phyloP scores from a whole-genome alignment of 1,140 invertebrate species.

The Neodiprion pinetum region DNA sequence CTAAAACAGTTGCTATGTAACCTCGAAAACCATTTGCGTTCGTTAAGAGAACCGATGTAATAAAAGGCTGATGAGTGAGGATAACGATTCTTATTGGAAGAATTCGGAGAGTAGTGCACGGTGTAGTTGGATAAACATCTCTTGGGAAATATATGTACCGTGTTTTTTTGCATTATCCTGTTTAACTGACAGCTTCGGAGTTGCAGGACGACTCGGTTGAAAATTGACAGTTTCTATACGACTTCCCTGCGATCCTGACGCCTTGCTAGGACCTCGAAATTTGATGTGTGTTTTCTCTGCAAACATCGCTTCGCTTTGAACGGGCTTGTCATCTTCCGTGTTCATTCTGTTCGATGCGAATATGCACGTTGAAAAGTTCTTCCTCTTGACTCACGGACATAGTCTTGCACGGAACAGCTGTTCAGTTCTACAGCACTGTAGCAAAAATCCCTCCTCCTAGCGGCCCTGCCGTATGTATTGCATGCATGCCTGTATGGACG shows the following conservation, averaged over 20 bases:
- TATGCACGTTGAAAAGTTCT: conserved; percentile 12
- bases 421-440: conserved; percentile 8
- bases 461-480: neutral
- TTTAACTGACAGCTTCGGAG: neutral
- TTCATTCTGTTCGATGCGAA: conserved; percentile 27
- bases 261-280: conserved; percentile 32
- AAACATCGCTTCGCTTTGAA: conserved; percentile 24
- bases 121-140: neutral
- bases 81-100: too few relatives aligned
- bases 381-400: conserved; percentile 40
- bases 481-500: neutral
- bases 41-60: too few relatives aligned
- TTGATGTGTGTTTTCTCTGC: conserved; percentile 35
- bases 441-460: conserved; percentile 12
- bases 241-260: neutral
- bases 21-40: too few relatives aligned
- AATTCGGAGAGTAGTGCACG: too few relatives aligned
- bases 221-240: conserved; percentile 27
- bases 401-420: conserved; percentile 44
- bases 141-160: neutral
- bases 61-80: too few relatives aligned
- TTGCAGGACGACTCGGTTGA: conserved; percentile 16
- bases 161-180: neutral
- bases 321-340: conserved; percentile 19
- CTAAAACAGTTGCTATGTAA: too few relatives aligned